Base-by-base conservation (phyloP, 37 sponge, comb jelly and placozoan genomes). In the Crambe crambe region DNA sequence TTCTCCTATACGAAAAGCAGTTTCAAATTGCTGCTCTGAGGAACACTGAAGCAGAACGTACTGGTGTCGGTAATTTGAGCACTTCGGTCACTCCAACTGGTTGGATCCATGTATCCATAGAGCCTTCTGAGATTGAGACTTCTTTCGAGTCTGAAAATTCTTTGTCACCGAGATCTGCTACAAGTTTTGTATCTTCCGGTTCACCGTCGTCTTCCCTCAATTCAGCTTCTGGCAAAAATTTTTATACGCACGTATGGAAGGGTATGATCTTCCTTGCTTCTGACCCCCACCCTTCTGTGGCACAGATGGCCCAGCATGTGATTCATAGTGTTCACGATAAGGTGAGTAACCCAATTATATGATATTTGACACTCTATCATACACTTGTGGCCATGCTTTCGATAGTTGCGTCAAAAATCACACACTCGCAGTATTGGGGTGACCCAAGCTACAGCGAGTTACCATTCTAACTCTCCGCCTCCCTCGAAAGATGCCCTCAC, bases 21-120 rank as follows among this genome's bases (percentile, higher is more conserved):
- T 95, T 98, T 80, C 88, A 88, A 42, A 76, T 92, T 17, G 93
- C 89, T 27, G 88, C 93, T 8, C 78, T 92, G 41, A 74, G 80
- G 27, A 34, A 80, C 2, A 6, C 75, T 8, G 89, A 87, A 1
- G 44, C 42, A 2, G 79, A 78, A 32, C 34, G 74, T 0, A 37
- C 79, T 15, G 67, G 39, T 0, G 69, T 66, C 40, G 30, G 79
- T 17, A 80, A 85, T 64, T 68, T 90, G 68, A 79, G 61, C 35
- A 91, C 91, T 64, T 79, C 76, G 37, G 42, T 86, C 65, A 91
- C 91, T 35, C 77, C 91, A 0, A 81, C 82, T 35, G 91, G 91
- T 0, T 91, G 91, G 91, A 86, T 91, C 34, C 77, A 91, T 59
- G 84, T 89, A 42, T 66, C 68, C 62, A 81, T 81, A 12, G 82